Evolutionary conservation across 2,797 vertebrate genomes (phyloP).

Genomic region (Euthynnus affinis): DNA sequence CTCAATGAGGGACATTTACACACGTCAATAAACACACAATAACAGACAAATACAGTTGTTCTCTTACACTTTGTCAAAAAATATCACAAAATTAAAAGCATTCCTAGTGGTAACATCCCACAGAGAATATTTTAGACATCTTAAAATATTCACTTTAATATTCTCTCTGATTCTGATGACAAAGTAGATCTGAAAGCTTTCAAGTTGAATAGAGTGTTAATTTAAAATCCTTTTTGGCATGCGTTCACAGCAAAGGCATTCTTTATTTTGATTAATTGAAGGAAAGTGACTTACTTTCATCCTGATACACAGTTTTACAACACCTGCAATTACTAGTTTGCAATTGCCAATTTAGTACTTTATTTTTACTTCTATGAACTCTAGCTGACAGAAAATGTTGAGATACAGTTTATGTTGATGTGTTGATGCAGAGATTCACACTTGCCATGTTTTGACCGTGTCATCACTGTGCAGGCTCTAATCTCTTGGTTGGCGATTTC

Average conservation of each 20-base stretch:
- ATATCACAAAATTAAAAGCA: slow-evolving; percentile 41
- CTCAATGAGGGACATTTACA: slow-evolving; percentile 62
- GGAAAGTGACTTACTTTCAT: slow-evolving; percentile 56
- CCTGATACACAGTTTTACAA: slow-evolving; percentile 24
- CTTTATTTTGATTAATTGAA: slow-evolving; percentile 31
- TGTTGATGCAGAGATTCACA: slow-evolving; percentile 25
- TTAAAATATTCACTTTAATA: slow-evolving; percentile 25
- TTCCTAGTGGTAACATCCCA: slow-evolving; percentile 33
- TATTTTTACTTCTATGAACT: slow-evolving; percentile 12
- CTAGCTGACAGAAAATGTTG: slow-evolving; percentile 3
- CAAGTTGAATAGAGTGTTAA: slow-evolving; percentile 14
- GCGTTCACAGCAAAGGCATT: slow-evolving; percentile 26
- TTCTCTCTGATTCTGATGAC: slow-evolving; percentile 1
- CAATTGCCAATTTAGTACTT: slow-evolving; percentile 5
- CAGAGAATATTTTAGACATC: slow-evolving; percentile 20
- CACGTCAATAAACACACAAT: slow-evolving; percentile 59
- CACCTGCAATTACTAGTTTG: background rate
- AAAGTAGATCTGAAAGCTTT: slow-evolving; percentile 14
- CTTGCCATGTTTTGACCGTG: slow-evolving; percentile 13
- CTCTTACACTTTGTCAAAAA: slow-evolving; percentile 32
- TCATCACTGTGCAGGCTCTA: slow-evolving; percentile 70
- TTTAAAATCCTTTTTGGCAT: slow-evolving; percentile 40
- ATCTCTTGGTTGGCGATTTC: slow-evolving; percentile 59
- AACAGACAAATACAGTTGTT: slow-evolving; percentile 42
- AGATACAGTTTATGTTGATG: slow-evolving; percentile 33